Evolutionary conservation across 2,888 invertebrate species (phyloP).

Genomic region (Nymphalis c-album): DNA sequence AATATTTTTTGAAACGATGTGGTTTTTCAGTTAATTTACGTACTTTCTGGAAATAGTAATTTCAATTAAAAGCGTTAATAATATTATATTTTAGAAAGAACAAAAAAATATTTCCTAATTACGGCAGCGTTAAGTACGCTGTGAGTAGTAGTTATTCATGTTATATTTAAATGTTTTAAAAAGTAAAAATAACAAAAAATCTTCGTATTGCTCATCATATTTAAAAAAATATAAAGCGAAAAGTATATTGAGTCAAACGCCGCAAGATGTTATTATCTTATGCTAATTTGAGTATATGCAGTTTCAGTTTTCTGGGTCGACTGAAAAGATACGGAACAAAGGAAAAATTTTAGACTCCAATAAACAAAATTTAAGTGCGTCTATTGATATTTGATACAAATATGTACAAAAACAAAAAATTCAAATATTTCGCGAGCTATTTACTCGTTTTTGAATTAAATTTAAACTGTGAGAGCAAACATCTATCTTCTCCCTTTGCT

Average conservation of each 20-base stretch:
- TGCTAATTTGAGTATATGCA: slow-evolving; percentile 35
- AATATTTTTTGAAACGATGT: no score
- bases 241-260: slow-evolving; percentile 16
- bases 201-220: neutral
- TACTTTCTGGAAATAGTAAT: no score
- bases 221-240: neutral
- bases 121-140: no score
- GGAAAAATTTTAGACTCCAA: slow-evolving; percentile 6
- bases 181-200: no score
- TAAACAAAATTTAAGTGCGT: slow-evolving; percentile 13
- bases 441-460: neutral
- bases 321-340: slow-evolving; percentile 30
- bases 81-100: no score
- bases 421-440: neutral
- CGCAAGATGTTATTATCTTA: slow-evolving; percentile 33
- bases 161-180: no score
- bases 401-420: no score
- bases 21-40: no score
- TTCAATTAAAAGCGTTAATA: no score
- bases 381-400: neutral
- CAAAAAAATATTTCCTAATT: no score
- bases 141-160: no score
- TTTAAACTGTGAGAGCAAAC: neutral
- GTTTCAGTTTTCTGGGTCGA: slow-evolving; percentile 37
- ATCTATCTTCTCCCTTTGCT: no score